Conservation (phyloP, 2,888 invertebrate species). For the Drosophila merina region DNA sequence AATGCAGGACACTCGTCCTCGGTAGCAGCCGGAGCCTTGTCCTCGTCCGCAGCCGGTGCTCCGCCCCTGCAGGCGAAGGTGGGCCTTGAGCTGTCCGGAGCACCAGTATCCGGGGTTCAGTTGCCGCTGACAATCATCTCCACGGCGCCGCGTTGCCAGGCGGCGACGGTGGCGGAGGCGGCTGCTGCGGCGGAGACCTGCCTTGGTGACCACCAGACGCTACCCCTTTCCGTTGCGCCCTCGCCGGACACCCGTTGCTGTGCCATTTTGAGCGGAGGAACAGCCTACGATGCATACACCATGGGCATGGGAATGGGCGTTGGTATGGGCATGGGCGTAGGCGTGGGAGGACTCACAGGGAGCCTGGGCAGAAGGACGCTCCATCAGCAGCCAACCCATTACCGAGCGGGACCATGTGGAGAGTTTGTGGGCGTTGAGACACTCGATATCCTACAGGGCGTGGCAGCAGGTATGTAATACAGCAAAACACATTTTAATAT, state of each 20-base stretch:
- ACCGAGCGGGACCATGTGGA: slow-evolving; percentile 52
- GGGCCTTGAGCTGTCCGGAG: slow-evolving; percentile 61
- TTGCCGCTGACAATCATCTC: slow-evolving; percentile 83
- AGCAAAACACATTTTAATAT: neutral
- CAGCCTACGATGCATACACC: slow-evolving; percentile 76
- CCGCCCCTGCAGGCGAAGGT: slow-evolving; percentile 64
- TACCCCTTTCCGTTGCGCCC: slow-evolving; percentile 64
- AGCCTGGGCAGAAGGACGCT: slow-evolving; percentile 71
- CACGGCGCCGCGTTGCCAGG: slow-evolving; percentile 81
- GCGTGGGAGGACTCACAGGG: slow-evolving; percentile 66
- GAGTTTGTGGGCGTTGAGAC: slow-evolving; percentile 83
- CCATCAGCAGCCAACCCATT: slow-evolving; percentile 67
- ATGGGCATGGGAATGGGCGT: slow-evolving; percentile 39
- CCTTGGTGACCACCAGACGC: slow-evolving; percentile 62
- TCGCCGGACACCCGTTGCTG: slow-evolving; percentile 82
- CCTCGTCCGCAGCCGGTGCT: slow-evolving; percentile 37
- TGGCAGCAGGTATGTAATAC: slow-evolving; percentile 80
- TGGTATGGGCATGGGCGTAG: slow-evolving; percentile 29
- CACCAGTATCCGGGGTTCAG: slow-evolving; percentile 57
- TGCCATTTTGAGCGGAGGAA: slow-evolving; percentile 75
- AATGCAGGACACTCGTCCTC: slow-evolving; percentile 32
- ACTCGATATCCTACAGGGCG: slow-evolving; percentile 83
- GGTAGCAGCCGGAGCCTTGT: slow-evolving; percentile 44
- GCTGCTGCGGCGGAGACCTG: slow-evolving; percentile 71
- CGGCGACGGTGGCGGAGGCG: slow-evolving; percentile 41